Base-by-base conservation (phyloP, 2,113 vertebrate genomes). In the Syngnathoides biaculeatus region DNA sequence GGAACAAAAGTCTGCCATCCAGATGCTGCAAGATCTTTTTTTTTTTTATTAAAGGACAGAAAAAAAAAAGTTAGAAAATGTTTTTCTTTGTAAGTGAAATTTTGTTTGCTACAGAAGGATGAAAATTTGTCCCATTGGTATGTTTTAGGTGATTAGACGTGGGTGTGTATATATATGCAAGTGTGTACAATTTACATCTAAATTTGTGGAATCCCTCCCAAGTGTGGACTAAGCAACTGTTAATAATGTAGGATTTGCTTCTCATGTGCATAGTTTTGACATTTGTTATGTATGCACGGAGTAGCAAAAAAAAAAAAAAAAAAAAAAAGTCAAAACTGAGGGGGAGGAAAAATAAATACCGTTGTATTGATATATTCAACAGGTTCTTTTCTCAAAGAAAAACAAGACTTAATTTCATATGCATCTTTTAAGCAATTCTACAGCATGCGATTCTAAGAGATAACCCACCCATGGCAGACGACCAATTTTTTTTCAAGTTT, bases 371-470 rank as follows among this genome's bases (percentile, higher is more conserved):
- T 95, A 94, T 92, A 90, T 93, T 93, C 90, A 94, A 95, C 93
- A 96, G 94, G 93, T 94, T 94, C 94, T 94, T 94, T 95, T 93
- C 92, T 92, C 89, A 95, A 95, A 94, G 92, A 95, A 95, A 94
- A 95, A 90, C 95, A 93, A 92, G 95, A 95, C 93, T 92, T 93
- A 95, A 94, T 95, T 94, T 94, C 93, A 92, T 94, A 93, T 95
- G 95, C 94, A 98, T 93, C 90, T 91, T 91, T 93, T 81, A 92
- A 98, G 96, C 96, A 93, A 96, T 96, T 98, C 97, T 98, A 99
- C 95, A 98, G 96, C 96, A 99, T 99, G 97, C 97, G 94, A 95
- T 94, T 98, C 95, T 98, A 99, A 97, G 94, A 96, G 93, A 93
- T 95, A 98, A 94, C 95, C 96, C 95, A 95, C 93, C 94, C 94